Conservation (phyloP, 2,888 invertebrate genomes). For the Pemphredon lugubris region DNA sequence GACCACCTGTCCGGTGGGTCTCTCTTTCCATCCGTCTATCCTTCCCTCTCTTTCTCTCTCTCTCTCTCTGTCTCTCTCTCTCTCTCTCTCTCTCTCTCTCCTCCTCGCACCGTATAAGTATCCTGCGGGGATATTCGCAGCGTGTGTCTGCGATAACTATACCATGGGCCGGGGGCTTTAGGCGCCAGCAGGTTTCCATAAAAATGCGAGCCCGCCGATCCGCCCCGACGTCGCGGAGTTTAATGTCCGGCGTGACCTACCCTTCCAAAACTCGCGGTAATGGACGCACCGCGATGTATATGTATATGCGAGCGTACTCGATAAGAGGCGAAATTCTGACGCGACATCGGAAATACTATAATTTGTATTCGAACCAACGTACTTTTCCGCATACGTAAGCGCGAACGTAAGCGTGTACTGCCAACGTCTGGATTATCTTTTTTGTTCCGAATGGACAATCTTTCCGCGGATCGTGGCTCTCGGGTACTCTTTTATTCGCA, state of each 20-base stretch:
- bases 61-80: constrained; percentile 7
- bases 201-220: constrained; percentile 68
- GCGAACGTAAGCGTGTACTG: constrained; percentile 18
- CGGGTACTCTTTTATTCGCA: neutral
- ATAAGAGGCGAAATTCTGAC: constrained; percentile 1
- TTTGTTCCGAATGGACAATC: neutral
- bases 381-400: constrained; percentile 29
- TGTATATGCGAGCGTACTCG: too few species aligned
- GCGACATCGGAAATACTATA: constrained; percentile 12
- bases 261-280: constrained; percentile 62
- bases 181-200: constrained; percentile 73
- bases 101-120: constrained; percentile 27
- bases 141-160: constrained; percentile 55
- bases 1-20: constrained; percentile 63
- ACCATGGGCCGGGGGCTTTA: constrained; percentile 62
- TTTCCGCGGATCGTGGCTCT: neutral
- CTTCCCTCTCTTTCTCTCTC: constrained; percentile 7
- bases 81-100: constrained; percentile 12
- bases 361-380: constrained; percentile 33
- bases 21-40: constrained; percentile 26
- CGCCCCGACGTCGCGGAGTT: constrained; percentile 62
- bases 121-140: constrained; percentile 61
- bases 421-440: neutral
- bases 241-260: constrained; percentile 61
- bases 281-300: constrained; percentile 58